Base-by-base conservation (phyloP, 1,140 invertebrate genomes). In the Phymorhynchus buccinoides region DNA sequence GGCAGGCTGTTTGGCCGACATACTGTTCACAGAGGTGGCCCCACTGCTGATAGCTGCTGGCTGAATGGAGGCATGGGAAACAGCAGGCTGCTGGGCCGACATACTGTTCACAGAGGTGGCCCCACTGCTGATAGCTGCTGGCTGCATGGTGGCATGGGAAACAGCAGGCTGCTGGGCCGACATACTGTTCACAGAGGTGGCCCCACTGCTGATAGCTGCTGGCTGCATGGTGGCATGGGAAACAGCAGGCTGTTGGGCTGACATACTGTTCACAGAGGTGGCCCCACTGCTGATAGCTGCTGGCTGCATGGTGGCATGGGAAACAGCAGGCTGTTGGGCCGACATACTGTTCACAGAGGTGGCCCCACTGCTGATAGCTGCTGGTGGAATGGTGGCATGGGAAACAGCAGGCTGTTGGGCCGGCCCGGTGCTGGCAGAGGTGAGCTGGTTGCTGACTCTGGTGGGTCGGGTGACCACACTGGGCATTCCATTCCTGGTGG, bases 311-410 rank as follows among this genome's bases (percentile, higher is more conserved):
- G 77, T n/a, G 22, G 22, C 41, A 3, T 3, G 37, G 3, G 12
- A 44, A 27, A 30, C 56, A 41, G 30, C 56, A 30, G 62, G 81
- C 66, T 42, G 81, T 30, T 83, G 71, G 32, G 71, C 37, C 9
- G 30, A 35, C 66, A 83, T 41, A 16, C 62, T 83, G 81, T 83
- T 83, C 62, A 83, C 81, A 41, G 81, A 83, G 3, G 81, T 83
- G 62, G 81, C 27, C 4, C 62, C 81, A 41, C 73, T 83, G 81
- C 14, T 66, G 37, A 83, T n/a, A n/a, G n/a, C n/a, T n/a, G n/a
- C n/a, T n/a, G n/a, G n/a, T n/a, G n/a, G n/a, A n/a, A n/a, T 62
- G 22, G 0, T 27, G 14, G 56, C 56, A 14, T 32, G 9, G 66
- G 12, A 16, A 16, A 39, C 9, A 41, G 30, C 56, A 30, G 62